Percentiles rank a stretch among this genome's conserved stretches.
These are phyloP conservation scores for Lanius ludovicianus DNA, from an alignment of 2,113 vertebrate species.

Conservation along the genomic window DNA sequence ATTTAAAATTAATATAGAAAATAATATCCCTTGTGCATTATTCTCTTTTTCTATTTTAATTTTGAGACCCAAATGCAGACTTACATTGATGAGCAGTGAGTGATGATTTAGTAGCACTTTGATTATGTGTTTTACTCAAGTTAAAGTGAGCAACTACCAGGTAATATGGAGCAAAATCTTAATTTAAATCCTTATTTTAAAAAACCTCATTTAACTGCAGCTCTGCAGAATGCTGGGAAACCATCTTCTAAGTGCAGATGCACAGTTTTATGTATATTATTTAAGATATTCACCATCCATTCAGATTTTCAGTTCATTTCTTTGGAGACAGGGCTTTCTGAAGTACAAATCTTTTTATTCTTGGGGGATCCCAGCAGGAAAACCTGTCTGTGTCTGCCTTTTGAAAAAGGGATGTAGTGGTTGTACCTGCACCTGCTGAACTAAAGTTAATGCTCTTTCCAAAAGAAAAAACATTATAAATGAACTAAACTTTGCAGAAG, in stretches of 20 bases:
- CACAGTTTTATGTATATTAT: not conserved
- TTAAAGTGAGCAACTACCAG: not conserved
- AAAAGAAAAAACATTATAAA: not conserved
- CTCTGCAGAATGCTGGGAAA: not conserved
- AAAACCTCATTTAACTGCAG: not conserved
- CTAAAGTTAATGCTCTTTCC: not conserved
- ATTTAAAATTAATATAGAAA: not conserved
- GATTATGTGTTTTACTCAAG: not conserved
- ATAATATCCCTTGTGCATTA: not conserved
- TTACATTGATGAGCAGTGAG: not conserved
- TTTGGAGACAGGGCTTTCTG: not conserved
- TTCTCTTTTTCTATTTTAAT: not conserved
- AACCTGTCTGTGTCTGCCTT: not conserved
- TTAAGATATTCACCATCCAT: not conserved
- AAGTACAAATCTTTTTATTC: not conserved
- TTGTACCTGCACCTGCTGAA: not conserved
- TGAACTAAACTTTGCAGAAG: not conserved
- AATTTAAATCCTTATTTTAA: not conserved
- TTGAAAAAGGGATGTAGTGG: not conserved
- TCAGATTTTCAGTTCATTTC: not conserved
- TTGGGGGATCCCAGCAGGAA: not conserved
- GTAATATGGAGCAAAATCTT: not conserved
- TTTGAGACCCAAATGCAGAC: not conserved
- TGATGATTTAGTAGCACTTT: not conserved
- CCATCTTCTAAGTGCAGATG: not conserved